phyloP scores from a whole-genome alignment of 2,113 vertebrate genomes.

The Amphilophus citrinellus region DNA sequence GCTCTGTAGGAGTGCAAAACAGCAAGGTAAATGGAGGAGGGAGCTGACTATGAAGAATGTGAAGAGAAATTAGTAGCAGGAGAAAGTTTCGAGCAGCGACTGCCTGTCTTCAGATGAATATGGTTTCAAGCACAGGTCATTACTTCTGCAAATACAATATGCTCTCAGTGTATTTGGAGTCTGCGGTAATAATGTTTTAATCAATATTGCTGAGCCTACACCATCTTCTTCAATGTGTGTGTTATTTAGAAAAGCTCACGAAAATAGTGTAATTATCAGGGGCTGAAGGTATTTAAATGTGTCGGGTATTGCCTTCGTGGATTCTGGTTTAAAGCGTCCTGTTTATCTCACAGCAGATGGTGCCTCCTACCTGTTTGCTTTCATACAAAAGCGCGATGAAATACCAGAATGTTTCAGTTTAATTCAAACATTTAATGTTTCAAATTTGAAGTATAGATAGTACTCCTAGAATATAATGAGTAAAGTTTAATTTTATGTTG shows the following conservation, averaged over 20 bases:
- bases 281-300: conserved; percentile 39
- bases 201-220: conserved; percentile 33
- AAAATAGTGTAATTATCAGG: conserved; percentile 19
- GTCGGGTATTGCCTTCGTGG: conserved; percentile 19
- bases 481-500: conserved; percentile 10
- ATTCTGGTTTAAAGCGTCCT: conserved; percentile 28
- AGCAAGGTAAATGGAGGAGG: conserved; percentile 66
- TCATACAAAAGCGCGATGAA: conserved; percentile 14
- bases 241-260: conserved; percentile 21
- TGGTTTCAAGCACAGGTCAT: conserved; percentile 39
- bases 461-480: background rate
- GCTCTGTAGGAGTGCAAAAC: conserved; percentile 58
- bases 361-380: conserved; percentile 23
- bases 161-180: conserved; percentile 17
- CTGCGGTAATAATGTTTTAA: conserved; percentile 33
- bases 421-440: conserved; percentile 38
- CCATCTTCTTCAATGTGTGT: conserved; percentile 9
- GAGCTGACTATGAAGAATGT: conserved; percentile 62
- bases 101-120: conserved; percentile 38
- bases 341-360: conserved; percentile 57
- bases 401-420: conserved; percentile 38
- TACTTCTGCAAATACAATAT: conserved; percentile 41
- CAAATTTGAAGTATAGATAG: background rate
- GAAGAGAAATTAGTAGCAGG: conserved; percentile 59
- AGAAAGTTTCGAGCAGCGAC: conserved; percentile 55